Evolutionary conservation across 92 coral and sea anemone genomes (phyloP).

Genomic region (Paragorgia papillata): DNA sequence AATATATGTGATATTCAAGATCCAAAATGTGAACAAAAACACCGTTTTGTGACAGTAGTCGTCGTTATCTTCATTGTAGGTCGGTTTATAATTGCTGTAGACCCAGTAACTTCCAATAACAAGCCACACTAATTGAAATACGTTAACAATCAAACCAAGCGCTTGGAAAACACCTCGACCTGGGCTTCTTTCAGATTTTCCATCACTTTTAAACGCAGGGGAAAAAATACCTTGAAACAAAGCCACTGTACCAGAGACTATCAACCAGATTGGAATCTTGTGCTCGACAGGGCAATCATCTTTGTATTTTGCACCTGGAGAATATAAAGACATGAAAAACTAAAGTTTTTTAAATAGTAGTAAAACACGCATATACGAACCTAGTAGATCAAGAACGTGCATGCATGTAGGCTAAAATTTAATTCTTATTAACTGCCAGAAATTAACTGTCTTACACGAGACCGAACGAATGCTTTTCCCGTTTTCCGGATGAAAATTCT

Average conservation of each 20-base stretch:
- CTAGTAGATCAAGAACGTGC: too few relatives aligned
- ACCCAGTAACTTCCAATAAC: conserved; percentile 96
- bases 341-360: neutral
- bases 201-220: conserved; percentile 55
- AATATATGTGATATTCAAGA: conserved; percentile 83
- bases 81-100: conserved; percentile 69
- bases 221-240: conserved; percentile 78
- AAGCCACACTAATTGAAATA: conserved; percentile 87
- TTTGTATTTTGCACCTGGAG: conserved; percentile 86
- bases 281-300: conserved; percentile 73
- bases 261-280: conserved; percentile 88
- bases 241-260: conserved; percentile 91
- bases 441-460: too few relatives aligned
- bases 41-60: conserved; percentile 77
- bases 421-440: too few relatives aligned
- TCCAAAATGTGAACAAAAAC: conserved; percentile 91
- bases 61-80: neutral
- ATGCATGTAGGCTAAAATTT: too few relatives aligned
- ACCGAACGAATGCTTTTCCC: too few relatives aligned
- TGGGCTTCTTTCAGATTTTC: conserved; percentile 45
- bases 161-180: conserved; percentile 29
- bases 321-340: neutral
- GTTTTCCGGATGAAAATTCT: too few relatives aligned
- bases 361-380: too few relatives aligned
- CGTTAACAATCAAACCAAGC: conserved; percentile 69